These are phyloP conservation scores for Clupea harengus DNA, from an alignment of 2,113 vertebrate genomes.

Conservation along the genomic window DNA sequence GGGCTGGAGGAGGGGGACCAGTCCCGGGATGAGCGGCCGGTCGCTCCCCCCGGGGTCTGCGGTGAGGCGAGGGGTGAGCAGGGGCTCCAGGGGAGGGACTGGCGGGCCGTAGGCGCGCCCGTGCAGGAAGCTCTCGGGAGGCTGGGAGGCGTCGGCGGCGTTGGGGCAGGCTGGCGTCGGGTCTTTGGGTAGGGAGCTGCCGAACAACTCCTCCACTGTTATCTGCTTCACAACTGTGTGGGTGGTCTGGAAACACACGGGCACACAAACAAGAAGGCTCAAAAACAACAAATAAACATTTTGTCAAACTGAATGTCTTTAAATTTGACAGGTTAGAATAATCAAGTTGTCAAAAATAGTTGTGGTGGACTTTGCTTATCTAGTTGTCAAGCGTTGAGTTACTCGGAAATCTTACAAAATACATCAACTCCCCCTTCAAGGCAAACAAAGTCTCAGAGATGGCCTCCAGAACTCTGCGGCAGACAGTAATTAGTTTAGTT, in stretches of 20 bases:
- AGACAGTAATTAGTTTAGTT: background rate
- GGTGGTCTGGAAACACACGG: constrained; percentile 67
- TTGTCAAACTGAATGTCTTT: no score
- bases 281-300: background rate
- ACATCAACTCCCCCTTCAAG: background rate
- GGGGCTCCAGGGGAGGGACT: constrained; percentile 74
- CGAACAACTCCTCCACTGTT: constrained; percentile 97
- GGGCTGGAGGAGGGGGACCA: constrained; percentile 77
- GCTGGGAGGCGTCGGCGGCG: constrained; percentile 61
- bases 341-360: no score
- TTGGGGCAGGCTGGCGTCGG: constrained; percentile 64
- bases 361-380: background rate
- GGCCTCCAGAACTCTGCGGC: background rate
- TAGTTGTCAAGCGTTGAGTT: background rate
- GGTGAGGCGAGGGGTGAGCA: constrained; percentile 67
- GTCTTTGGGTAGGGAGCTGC: constrained; percentile 88
- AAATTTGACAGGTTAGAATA: background rate
- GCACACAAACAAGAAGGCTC: background rate
- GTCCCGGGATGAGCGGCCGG: constrained; percentile 70
- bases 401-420: background rate
- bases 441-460: background rate
- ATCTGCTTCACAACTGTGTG: constrained; percentile 88
- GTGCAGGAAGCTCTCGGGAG: constrained; percentile 64
- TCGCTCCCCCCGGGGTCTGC: constrained; percentile 65
- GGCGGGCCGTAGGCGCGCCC: constrained; percentile 71